Evolutionary conservation across 2,113 vertebrate species (phyloP).

Genomic region (Oostethus manadensis): DNA sequence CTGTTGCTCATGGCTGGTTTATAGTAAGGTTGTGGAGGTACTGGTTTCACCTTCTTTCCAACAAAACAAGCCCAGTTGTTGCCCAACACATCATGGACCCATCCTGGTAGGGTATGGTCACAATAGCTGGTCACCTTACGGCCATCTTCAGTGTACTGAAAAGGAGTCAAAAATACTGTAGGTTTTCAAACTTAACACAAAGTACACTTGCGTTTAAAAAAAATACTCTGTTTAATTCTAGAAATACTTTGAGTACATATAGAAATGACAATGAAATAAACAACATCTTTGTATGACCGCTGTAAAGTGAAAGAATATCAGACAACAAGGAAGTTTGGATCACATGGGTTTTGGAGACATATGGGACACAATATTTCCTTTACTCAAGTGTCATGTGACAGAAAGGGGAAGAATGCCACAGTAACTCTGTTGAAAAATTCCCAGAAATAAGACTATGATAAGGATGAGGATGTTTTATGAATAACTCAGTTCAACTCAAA

Average conservation of each 20-base stretch:
- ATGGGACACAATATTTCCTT: constrained; percentile 8
- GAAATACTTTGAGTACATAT: no score
- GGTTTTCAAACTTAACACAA: no score
- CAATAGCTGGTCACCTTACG: constrained; percentile 82
- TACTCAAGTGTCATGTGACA: constrained; percentile 29
- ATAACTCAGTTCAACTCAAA: neutral
- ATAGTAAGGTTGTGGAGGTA: constrained; percentile 34
- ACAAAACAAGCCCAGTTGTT: constrained; percentile 93
- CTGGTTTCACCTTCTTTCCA: constrained; percentile 70
- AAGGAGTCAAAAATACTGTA: neutral
- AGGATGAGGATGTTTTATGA: neutral
- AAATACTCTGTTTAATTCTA: no score
- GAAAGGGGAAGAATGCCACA: neutral
- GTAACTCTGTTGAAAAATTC: neutral
- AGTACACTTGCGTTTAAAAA: no score
- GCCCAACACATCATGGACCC: constrained; percentile 90
- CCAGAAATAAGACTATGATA: neutral
- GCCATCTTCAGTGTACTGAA: constrained; percentile 81
- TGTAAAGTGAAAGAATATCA: neutral
- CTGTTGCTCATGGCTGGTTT: constrained; percentile 27
- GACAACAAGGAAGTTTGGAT: constrained; percentile 27
- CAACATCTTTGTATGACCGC: no score
- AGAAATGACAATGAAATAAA: neutral
- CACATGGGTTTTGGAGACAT: neutral
- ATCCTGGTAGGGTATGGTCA: constrained; percentile 87